Conservation (phyloP, 1,140 invertebrate species). For the Drosophila subpulchrella region DNA sequence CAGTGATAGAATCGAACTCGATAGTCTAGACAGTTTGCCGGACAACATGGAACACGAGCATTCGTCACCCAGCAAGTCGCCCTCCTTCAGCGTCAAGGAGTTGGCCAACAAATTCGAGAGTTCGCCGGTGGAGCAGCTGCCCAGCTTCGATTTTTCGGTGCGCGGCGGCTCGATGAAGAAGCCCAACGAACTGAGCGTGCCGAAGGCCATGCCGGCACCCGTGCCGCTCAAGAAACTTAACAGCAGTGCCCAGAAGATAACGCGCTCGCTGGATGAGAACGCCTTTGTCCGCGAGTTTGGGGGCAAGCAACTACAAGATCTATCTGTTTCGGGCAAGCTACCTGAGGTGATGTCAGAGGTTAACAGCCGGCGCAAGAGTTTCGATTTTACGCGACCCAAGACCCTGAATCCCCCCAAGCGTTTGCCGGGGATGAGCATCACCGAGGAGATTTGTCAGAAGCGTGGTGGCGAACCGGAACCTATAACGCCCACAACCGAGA, state of each 20-base stretch:
- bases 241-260: constrained; percentile 87
- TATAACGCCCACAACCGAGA: constrained; percentile 86
- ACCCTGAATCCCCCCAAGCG: constrained; percentile 86
- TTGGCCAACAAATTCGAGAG: constrained; percentile 86
- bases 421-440: constrained; percentile 86
- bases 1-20: constrained; percentile 71
- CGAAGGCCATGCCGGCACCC: constrained; percentile 46
- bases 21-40: constrained; percentile 74
- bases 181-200: constrained; percentile 61
- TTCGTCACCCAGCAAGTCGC: constrained; percentile 61
- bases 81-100: constrained; percentile 86
- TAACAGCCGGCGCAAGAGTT: constrained; percentile 83
- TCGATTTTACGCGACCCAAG: constrained; percentile 85
- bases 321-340: constrained; percentile 60
- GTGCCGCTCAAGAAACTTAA: constrained; percentile 84
- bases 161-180: constrained; percentile 71
- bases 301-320: constrained; percentile 80
- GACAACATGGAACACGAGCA: constrained; percentile 67
- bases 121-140: constrained; percentile 85
- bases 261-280: constrained; percentile 90
- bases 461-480: constrained; percentile 48
- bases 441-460: constrained; percentile 78
- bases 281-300: constrained; percentile 88
- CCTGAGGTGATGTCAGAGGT: constrained; percentile 68
- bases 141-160: constrained; percentile 76